Evolutionary conservation across 1,140 invertebrate species (phyloP), one percentile per base, ranked within the genome.

Genomic region (Anoplophora glabripennis): DNA sequence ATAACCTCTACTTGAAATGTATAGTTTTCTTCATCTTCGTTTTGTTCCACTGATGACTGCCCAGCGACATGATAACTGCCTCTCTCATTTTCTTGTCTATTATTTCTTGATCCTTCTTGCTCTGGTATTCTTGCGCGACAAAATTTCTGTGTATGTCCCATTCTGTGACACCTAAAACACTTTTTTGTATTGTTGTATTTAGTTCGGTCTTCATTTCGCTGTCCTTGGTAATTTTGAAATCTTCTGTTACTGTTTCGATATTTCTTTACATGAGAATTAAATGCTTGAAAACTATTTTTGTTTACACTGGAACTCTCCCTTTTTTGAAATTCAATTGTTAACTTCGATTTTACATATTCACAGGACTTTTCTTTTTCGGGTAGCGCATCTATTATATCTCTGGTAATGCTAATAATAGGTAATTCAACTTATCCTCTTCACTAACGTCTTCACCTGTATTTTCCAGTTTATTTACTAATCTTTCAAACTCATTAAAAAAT

Each of bases 401-500:
- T 33, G 57, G 49, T 12, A 59, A 18, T 46, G 57, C 28, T 11
- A 52, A n/a, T 34, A 59, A 47, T 1, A 59, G 28, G 46, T 59
- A 59, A 47, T 49, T 60, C 7, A 60, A 10, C 35, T 14, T 15
- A 33, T 60, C 42, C 4, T 54, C 18, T 14, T 51, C 35, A n/a
- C 10, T 35, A 14, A 51, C 28, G 1, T 4, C 17, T 54, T 45
- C 40, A 21, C 52, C 52, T 14, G 37, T 15, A 28, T 33, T 47
- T 34, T 52, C 57, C 9, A 61, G 33, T 38, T 61, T 47, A 51
- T 61, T 57, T 7, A 45, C 40, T 14, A 36, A 15, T 14, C 35
- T 49, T 51, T 57, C 59, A 51, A 61, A 61, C 35, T 33, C 21
- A n/a, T 21, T 57, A 14, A 51, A 9, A 14, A 61, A 57, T 14